Base-by-base conservation (phyloP, 2,888 invertebrate genomes). In the Leptinotarsa juncta region DNA sequence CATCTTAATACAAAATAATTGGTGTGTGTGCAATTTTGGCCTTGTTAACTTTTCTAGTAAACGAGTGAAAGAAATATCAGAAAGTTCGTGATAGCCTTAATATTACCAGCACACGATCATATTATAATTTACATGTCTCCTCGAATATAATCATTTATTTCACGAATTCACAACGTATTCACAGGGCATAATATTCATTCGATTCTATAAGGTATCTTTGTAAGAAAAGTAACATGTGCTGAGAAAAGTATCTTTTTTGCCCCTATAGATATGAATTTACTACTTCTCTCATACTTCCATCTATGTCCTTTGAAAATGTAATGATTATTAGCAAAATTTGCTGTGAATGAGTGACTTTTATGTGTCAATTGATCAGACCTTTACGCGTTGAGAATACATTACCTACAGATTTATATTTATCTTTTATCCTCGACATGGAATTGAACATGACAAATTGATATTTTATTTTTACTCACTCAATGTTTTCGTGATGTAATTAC, bases 11-110 rank as follows among this genome's bases (percentile, higher is more conserved):
- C 15, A 42, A 62, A 32, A 62, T 62, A 62, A 67, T 67, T 26
- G 26, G n/a, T 51, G 67, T 50, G 53, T 50, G 16, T 20, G 26
- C 23, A 53, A 67, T 75, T 67, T 67, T 70, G 65, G 71, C 77
- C 77, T 77, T 77, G 77, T 71, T 77, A 42, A 49, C 32, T 55
- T 26, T 69, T 69, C 42, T 68, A n/a, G 55, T 42, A 16, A 75
- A 67, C 67, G 69, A 74, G 72, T 65, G 70, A 79, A 75, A 76
- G 78, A 82, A 81, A 81, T 82, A 81, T 80, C 82, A 81, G 81
- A 77, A 79, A 78, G 75, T 76, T 80, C 81, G 81, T 82, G 82
- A 81, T 77, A 68, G 75, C 78, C 80, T 80, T 78, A 81, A 75
- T 77, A 80, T 82, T 81, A 76, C 73, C 42, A 71, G 73, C 77